These are phyloP conservation scores for Protonemura montana DNA, from an alignment of 2,888 invertebrate genomes.

Conservation along the genomic window DNA sequence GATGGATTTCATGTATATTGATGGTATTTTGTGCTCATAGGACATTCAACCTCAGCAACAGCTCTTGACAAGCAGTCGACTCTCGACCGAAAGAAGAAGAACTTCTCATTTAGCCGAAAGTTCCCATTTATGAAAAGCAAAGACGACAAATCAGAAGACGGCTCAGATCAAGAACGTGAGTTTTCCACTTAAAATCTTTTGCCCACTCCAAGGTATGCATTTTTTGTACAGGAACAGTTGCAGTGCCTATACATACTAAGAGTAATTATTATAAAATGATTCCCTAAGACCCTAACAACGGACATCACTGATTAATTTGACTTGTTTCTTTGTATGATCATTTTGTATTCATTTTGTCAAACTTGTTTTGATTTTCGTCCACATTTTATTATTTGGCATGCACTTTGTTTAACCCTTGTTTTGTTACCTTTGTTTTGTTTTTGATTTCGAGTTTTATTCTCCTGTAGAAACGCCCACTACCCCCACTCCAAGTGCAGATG, in stretches of 20 bases:
- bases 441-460: slow-evolving; percentile 28
- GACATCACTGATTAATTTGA: too few relatives aligned
- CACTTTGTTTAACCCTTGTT: slow-evolving; percentile 27
- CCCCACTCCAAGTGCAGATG: slow-evolving; percentile 63
- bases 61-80: slow-evolving; percentile 77
- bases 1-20: too few relatives aligned
- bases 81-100: slow-evolving; percentile 96
- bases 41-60: slow-evolving; percentile 35
- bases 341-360: slow-evolving; percentile 13
- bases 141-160: slow-evolving; percentile 96
- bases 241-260: too few relatives aligned
- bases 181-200: slow-evolving; percentile 54
- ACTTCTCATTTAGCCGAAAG: slow-evolving; percentile 96
- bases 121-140: slow-evolving; percentile 99
- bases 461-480: slow-evolving; percentile 61
- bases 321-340: too few relatives aligned
- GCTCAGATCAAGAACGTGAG: slow-evolving; percentile 98
- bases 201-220: too few relatives aligned
- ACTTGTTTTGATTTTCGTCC: slow-evolving; percentile 25
- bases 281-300: too few relatives aligned
- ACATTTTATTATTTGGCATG: not conserved
- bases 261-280: too few relatives aligned
- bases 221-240: too few relatives aligned
- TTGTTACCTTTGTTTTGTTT: not conserved
- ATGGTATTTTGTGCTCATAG: not conserved